A percentile compares a stretch with the other conserved stretches of the same genome.
These are phyloP conservation scores for Eriocheir sinensis DNA, from an alignment of 1,140 invertebrate genomes.

Conservation along the genomic window DNA sequence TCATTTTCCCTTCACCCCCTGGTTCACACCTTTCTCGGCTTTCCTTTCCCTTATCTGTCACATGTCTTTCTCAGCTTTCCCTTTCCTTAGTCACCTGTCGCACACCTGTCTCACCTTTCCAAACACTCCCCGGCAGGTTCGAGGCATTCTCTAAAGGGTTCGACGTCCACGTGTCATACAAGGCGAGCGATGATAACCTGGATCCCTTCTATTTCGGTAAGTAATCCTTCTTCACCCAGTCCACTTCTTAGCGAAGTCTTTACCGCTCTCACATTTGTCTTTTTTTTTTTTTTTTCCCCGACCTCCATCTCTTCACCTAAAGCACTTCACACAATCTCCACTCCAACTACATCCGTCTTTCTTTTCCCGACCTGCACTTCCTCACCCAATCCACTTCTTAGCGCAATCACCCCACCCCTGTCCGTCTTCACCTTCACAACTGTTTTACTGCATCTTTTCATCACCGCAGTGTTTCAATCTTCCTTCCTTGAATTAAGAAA, in stretches of 20 bases:
- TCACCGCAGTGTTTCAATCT: too few relatives aligned
- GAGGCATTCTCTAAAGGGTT: conserved; percentile 53
- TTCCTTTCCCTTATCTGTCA: neutral
- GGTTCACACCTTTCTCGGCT: neutral
- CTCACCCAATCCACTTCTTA: too few relatives aligned
- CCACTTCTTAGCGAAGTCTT: too few relatives aligned
- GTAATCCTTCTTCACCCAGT: too few relatives aligned
- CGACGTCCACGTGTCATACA: conserved; percentile 64
- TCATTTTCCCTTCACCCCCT: neutral
- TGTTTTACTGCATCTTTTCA: too few relatives aligned
- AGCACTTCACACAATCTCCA: too few relatives aligned
- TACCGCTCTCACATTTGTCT: too few relatives aligned
- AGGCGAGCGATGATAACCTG: conserved; percentile 43
- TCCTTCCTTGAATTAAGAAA: too few relatives aligned
- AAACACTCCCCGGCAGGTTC: conserved; percentile 17
- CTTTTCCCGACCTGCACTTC: too few relatives aligned
- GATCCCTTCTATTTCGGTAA: conserved; percentile 64
- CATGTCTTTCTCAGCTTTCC: neutral
- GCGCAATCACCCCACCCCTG: too few relatives aligned
- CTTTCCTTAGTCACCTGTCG: neutral
- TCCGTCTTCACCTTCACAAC: too few relatives aligned
- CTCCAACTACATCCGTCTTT: too few relatives aligned
- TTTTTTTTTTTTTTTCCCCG: neutral
- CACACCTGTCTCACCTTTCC: neutral
- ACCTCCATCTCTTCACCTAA: neutral